Conservation (phyloP, 2,113 vertebrate species). For the Crypturellus undulatus region DNA sequence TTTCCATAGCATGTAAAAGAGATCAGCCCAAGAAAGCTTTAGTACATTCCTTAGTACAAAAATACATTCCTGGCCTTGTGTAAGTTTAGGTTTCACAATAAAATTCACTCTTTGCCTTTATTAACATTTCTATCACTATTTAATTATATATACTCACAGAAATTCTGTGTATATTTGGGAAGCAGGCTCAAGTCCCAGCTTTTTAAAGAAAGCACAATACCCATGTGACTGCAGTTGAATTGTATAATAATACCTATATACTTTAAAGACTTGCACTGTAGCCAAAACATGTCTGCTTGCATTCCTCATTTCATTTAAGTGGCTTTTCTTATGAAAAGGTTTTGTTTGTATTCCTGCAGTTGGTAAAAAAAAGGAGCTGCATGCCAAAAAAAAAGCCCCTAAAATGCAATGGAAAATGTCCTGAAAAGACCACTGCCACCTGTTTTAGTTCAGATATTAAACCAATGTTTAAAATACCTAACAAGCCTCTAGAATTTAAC, state of each 20-base stretch:
- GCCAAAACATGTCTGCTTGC: conserved; percentile 73
- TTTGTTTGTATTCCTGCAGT: conserved; percentile 73
- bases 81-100: background rate
- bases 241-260: conserved; percentile 58
- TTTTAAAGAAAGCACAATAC: conserved; percentile 45
- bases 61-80: background rate
- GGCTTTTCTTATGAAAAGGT: conserved; percentile 71
- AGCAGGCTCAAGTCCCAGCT: background rate
- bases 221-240: conserved; percentile 14
- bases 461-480: conserved; percentile 36
- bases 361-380: conserved; percentile 35
- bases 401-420: conserved; percentile 26
- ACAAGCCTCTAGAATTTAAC: conserved; percentile 42
- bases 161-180: background rate
- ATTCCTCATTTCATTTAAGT: conserved; percentile 76
- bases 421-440: conserved; percentile 26
- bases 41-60: background rate
- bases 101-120: conserved; percentile 2
- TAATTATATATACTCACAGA: conserved; percentile 1
- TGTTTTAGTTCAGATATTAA: conserved; percentile 53
- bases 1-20: conserved; percentile 5
- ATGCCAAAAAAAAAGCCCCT: conserved; percentile 21
- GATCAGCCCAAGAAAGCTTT: background rate
- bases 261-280: conserved; percentile 62
- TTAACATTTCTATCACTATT: background rate